A percentile compares a stretch with the other conserved stretches of the same genome.
Conservation (phyloP, 2,888 invertebrate species). For the Tenthredo mesomela region DNA sequence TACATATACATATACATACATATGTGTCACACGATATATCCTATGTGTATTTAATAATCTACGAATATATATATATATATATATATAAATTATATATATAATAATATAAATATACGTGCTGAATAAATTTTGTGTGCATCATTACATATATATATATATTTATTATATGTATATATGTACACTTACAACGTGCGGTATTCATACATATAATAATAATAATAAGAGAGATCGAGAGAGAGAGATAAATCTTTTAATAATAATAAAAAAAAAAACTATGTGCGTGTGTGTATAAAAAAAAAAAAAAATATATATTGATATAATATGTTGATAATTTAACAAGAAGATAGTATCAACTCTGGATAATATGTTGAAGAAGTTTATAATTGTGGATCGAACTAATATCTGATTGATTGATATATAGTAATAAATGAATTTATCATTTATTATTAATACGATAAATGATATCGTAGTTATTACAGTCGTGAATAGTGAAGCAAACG, state of each 20-base stretch:
- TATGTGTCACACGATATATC: not conserved
- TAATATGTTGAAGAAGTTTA: not conserved
- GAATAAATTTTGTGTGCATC: too few relatives aligned
- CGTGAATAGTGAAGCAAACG: not conserved
- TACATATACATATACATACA: not conserved
- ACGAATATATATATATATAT: too few relatives aligned
- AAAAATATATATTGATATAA: not conserved
- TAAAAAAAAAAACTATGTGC: not conserved
- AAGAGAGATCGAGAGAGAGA: not conserved
- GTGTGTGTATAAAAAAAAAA: not conserved
- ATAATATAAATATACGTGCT: too few relatives aligned
- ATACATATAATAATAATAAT: too few relatives aligned
- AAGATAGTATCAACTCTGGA: not conserved
- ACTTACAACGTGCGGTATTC: too few relatives aligned
- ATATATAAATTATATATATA: too few relatives aligned
- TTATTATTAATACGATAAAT: not conserved
- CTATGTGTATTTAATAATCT: not conserved
- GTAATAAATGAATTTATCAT: not conserved
- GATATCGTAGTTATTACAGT: not conserved
- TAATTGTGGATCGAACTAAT: not conserved
- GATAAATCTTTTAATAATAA: not conserved
- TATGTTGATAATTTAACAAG: not conserved
- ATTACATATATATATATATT: too few relatives aligned
- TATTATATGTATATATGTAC: too few relatives aligned
- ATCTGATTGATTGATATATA: not conserved